Evolutionary conservation across 2,113 vertebrate genomes (phyloP).

Genomic region (Tichodroma muraria): DNA sequence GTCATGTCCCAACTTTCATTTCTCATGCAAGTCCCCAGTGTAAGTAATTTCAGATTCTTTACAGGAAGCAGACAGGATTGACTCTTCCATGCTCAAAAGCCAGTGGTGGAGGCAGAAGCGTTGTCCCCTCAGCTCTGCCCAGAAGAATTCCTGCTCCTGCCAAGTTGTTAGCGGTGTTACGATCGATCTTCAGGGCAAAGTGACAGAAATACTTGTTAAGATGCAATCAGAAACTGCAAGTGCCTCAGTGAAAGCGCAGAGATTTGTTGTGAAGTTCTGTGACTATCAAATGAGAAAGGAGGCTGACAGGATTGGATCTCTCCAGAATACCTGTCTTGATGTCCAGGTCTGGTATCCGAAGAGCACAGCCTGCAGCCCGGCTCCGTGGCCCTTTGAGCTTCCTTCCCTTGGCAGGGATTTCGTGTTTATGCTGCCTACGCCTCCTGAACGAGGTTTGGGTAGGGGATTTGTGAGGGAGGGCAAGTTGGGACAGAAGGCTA

Average conservation of each 20-base stretch:
- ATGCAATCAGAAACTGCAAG: not conserved
- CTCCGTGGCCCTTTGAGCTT: slow-evolving; percentile 53
- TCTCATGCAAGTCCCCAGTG: not conserved
- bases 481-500: slow-evolving; percentile 83
- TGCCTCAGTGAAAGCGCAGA: not conserved
- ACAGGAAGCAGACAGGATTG: not conserved
- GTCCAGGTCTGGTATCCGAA: slow-evolving; percentile 72
- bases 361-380: slow-evolving; percentile 59
- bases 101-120: not conserved
- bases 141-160: not conserved
- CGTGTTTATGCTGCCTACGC: slow-evolving; percentile 50
- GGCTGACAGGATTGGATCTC: not conserved
- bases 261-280: not conserved
- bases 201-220: slow-evolving; percentile 30
- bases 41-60: not conserved
- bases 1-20: not conserved
- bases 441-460: slow-evolving; percentile 63
- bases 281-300: not conserved
- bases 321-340: slow-evolving; percentile 82
- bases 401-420: slow-evolving; percentile 47
- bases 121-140: not conserved
- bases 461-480: slow-evolving; percentile 77
- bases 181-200: not conserved
- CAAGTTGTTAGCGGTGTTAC: not conserved
- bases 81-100: not conserved